Percentiles rank a stretch among this genome's conserved stretches.
Conservation (phyloP, 1,140 invertebrate genomes). For the Pinna nobilis region DNA sequence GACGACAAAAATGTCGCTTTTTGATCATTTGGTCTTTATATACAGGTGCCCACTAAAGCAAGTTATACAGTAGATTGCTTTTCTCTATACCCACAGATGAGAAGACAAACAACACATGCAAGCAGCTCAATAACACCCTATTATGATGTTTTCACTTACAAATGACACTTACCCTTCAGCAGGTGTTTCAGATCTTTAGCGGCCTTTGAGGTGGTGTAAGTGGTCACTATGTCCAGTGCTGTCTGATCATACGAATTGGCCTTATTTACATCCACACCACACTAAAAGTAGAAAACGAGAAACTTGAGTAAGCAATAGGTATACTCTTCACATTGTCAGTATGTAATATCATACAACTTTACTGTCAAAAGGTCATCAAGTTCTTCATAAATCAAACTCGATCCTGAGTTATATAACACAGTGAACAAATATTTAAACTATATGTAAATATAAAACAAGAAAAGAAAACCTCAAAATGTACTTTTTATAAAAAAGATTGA, state of each 20-base stretch:
- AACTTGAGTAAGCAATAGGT: not conserved
- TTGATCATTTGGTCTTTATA: not conserved
- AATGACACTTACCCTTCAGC: constrained; percentile 72
- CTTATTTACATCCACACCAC: constrained; percentile 75
- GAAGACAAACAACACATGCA: not conserved
- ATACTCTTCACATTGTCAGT: no score
- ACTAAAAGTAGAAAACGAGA: constrained; percentile 51
- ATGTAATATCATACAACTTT: no score
- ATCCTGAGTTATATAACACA: no score
- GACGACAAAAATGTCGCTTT: no score
- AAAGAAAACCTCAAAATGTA: no score
- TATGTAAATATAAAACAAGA: no score
- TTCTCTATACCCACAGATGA: not conserved
- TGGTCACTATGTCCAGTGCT: constrained; percentile 75
- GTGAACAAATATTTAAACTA: no score
- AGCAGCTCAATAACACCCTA: not conserved
- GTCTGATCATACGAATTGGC: constrained; percentile 76
- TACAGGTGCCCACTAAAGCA: not conserved
- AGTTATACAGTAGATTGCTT: not conserved
- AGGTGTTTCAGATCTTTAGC: constrained; percentile 75
- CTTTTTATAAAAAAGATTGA: no score
- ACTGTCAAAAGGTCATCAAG: no score
- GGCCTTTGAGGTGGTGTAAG: constrained; percentile 72
- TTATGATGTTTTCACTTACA: no score
- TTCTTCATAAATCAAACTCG: no score